Conservation (phyloP, 1,140 invertebrate species). For the Pseudomyrmex cubaensis region DNA sequence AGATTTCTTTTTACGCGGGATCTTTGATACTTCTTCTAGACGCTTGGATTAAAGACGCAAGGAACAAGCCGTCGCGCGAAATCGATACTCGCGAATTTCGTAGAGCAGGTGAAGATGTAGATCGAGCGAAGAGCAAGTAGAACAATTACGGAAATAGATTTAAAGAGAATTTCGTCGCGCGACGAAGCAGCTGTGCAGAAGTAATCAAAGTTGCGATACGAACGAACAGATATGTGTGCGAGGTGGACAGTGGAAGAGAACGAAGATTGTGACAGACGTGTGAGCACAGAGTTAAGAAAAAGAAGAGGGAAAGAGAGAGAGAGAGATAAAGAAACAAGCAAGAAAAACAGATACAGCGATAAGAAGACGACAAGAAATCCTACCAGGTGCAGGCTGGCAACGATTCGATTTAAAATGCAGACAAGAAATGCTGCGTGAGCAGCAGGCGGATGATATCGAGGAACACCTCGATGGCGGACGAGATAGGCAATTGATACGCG, state of each 20-base stretch:
- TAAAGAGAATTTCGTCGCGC: neutral
- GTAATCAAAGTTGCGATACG: neutral
- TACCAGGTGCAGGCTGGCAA: constrained; percentile 36
- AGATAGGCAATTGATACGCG: constrained; percentile 41
- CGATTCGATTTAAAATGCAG: constrained; percentile 14
- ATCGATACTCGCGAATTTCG: constrained; percentile 42
- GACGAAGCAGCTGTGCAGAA: neutral
- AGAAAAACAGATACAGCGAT: neutral
- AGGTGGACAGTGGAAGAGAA: neutral
- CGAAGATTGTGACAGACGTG: neutral
- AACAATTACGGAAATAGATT: neutral
- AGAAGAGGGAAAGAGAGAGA: constrained; percentile 16
- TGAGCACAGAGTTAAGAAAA: neutral
- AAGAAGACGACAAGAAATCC: constrained; percentile 25
- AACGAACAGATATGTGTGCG: constrained; percentile 10
- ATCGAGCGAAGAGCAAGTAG: neutral
- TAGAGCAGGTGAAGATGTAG: neutral
- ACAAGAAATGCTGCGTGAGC: constrained; percentile 29
- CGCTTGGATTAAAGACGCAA: neutral
- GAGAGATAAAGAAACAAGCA: constrained; percentile 8
- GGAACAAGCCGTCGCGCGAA: constrained; percentile 1
- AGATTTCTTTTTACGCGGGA: constrained; percentile 1
- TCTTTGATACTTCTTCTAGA: neutral
- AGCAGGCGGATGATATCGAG: constrained; percentile 32
- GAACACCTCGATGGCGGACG: constrained; percentile 46